Evolutionary conservation across 2,797 vertebrate species (phyloP), one percentile per base, ranked within the genome.

Genomic region (Trachops cirrhosus): DNA sequence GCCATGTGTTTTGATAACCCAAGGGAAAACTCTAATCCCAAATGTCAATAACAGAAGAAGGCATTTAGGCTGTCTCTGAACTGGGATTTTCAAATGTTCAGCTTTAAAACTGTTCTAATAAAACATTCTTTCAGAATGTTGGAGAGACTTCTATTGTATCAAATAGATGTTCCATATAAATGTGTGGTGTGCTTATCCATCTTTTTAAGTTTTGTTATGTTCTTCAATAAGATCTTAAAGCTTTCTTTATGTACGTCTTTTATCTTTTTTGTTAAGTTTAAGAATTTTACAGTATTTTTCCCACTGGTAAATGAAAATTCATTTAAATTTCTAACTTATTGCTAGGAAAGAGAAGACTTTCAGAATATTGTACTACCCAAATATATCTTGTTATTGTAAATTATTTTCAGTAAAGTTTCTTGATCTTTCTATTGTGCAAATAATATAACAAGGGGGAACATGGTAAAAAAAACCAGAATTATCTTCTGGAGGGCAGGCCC

Each of bases 11-110:
- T 93, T 57, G 52, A 68, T 64, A 82, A 64, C n/a, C n/a, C 91
- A 79, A 70, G 78, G 85, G 86, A 54, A 93, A 96, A 84, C 26
- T 79, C 67, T 62, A 21, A 82, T 91, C 52, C 46, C 50, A 44
- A 70, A 44, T 52, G 44, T 88, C 37, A 74, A 9, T 48, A 52
- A 77, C 54, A 68, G n/a, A 82, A 44, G 18, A 78, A 88, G 41
- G 19, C 24, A 44, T 9, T 59, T 87, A 71, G 64, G 16, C 88
- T 78, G 16, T 77, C 44, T 89, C 44, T 86, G 91, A 89, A 91
- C 6, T 77, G 59, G 48, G 3, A 50, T 86, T 80, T 94, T 78
- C 32, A 41, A 85, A 73, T 70, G 39, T 64, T 84, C 12, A 32
- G 5, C 16, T 62, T 24, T 90, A 64, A 93, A 74, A 29, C 68